Evolutionary conservation across 2,113 vertebrate genomes (phyloP), one percentile per base, ranked within the genome.

Genomic region (Melanerpes aurifrons): DNA sequence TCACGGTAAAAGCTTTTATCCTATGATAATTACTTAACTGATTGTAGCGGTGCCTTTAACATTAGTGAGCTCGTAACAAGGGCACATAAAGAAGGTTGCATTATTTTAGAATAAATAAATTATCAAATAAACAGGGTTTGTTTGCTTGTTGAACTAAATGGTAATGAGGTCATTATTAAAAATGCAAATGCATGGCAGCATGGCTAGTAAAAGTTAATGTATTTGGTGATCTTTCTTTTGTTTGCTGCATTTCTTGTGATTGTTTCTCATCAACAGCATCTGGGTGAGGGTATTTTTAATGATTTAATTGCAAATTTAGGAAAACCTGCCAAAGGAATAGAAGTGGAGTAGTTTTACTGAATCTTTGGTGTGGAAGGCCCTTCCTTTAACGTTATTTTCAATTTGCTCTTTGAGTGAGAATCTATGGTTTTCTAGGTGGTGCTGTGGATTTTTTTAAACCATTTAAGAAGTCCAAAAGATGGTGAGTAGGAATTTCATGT

Each of bases 1-100:
- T 97, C 98, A 98, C 87, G 98, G 98, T 98, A 97, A 98, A 97
- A 98, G 98, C 98, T 98, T 98, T 98, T 98, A 98, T 99, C 98
- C 98, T 96, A 96, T 97, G 97, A 98, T 98, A 98, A 99, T 99
- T 97, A 98, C 98, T 97, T 96, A 98, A 98, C 97, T 98, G 96
- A 95, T 97, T 97, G 97, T 97, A 96, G 96, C 92, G 88, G 95
- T 97, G 98, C 92, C 98, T 98, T 93, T 95, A 93, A 96, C 91
- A 4, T 93, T 93, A 71, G 93, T 58, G 77, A 92, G 78, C 96
- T 96, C 95, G 67, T 92, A 89, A 87, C 50, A 88, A 95, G 95
- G 85, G 94, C 37, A 75, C 92, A 62, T 83, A 69, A 93, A 95
- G 67, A 82, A 68, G 77, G 70, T 87, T 90, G 70, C 13, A 0